Conservation (phyloP, 1,140 invertebrate species). For the Babylonia areolata region DNA sequence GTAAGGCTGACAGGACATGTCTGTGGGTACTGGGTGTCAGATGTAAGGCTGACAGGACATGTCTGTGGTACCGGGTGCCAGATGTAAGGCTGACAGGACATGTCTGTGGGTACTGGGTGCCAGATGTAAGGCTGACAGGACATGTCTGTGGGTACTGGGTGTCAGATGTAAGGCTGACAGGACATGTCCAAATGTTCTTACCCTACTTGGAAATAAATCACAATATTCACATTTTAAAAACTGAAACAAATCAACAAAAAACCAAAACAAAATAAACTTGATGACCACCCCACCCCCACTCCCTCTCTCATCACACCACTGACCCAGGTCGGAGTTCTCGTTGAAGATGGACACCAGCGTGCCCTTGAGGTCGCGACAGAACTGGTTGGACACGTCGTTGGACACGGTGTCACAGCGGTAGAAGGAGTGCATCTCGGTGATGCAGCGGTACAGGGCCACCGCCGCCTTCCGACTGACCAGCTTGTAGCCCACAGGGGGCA, state of each 20-base stretch:
- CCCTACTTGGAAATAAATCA: neutral
- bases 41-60: no score
- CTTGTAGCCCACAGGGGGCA: constrained; percentile 84
- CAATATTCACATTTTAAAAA: no score
- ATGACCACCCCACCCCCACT: no score
- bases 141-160: no score
- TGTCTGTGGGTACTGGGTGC: no score
- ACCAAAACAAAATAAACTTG: no score
- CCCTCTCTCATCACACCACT: constrained; percentile 35
- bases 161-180: neutral
- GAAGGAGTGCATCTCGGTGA: constrained; percentile 93
- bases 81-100: no score
- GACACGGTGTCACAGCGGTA: constrained; percentile 93
- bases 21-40: no score
- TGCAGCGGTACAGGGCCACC: constrained; percentile 88
- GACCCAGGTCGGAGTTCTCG: constrained; percentile 87
- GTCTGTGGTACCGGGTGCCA: no score
- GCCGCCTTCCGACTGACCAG: constrained; percentile 86
- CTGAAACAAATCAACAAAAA: no score
- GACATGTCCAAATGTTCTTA: neutral
- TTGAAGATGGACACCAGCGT: constrained; percentile 92
- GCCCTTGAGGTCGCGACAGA: constrained; percentile 91
- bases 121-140: no score
- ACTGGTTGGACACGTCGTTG: constrained; percentile 90
- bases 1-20: no score